Evolutionary conservation across 2,888 invertebrate genomes (phyloP).

Genomic region (Agriopis marginaria): DNA sequence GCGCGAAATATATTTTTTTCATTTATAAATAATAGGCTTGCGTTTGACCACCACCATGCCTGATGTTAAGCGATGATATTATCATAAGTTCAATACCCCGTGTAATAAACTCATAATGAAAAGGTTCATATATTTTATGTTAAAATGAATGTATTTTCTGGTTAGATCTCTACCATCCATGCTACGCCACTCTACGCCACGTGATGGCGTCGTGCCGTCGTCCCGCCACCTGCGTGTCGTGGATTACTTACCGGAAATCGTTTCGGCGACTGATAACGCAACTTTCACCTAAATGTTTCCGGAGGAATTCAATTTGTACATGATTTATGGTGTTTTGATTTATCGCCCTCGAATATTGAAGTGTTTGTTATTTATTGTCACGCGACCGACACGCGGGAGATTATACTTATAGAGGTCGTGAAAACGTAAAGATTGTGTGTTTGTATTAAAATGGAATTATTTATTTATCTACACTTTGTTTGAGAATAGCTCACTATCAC

Average conservation of each 20-base stretch:
- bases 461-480: too few species aligned
- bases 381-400: background rate
- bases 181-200: background rate
- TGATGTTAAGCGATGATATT: too few species aligned
- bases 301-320: slow-evolving; percentile 38
- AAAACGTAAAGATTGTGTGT: too few species aligned
- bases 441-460: too few species aligned
- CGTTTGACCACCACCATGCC: too few species aligned
- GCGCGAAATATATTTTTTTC: too few species aligned
- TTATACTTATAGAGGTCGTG: background rate
- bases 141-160: too few species aligned
- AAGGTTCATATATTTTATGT: too few species aligned
- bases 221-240: slow-evolving; percentile 12
- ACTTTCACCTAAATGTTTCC: slow-evolving; percentile 36
- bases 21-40: too few species aligned
- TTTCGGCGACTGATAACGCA: slow-evolving; percentile 41
- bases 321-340: slow-evolving; percentile 39
- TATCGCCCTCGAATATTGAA: slow-evolving; percentile 25
- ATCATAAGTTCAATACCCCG: too few species aligned
- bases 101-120: too few species aligned
- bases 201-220: background rate
- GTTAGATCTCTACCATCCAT: background rate
- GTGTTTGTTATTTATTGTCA: slow-evolving; percentile 20
- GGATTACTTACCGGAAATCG: slow-evolving; percentile 29
- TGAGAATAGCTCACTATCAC: too few species aligned